phyloP scores from a whole-genome alignment of 2,113 vertebrate species.

The Maccullochella peelii region DNA sequence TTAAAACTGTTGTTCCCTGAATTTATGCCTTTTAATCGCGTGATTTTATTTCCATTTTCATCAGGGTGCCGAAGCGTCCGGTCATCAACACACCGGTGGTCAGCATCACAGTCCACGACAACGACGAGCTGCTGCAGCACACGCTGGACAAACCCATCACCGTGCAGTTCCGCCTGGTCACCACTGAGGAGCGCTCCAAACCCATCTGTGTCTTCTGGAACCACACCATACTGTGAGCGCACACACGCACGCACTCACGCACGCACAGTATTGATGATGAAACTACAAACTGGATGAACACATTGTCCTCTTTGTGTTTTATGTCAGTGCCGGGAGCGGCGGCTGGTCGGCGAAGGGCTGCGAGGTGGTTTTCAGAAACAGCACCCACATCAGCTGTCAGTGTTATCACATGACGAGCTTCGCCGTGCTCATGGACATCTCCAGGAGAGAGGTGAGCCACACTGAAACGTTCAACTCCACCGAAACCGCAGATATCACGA shows the following conservation, averaged over 20 bases:
- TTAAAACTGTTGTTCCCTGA: neutral
- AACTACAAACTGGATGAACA: neutral
- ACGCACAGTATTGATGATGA: neutral
- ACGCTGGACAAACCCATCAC: conserved; percentile 90
- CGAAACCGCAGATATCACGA: neutral
- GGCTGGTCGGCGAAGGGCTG: conserved; percentile 96
- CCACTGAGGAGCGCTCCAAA: conserved; percentile 94
- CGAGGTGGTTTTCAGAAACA: conserved; percentile 92
- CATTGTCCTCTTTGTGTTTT: neutral
- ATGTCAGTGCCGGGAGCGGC: conserved; percentile 75
- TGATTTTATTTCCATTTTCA: neutral
- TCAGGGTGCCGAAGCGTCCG: conserved; percentile 94
- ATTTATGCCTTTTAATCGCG: neutral
- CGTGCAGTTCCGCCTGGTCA: conserved; percentile 93
- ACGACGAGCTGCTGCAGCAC: conserved; percentile 82
- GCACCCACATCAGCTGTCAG: conserved; percentile 95
- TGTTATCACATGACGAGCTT: conserved; percentile 97
- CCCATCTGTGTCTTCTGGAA: conserved; percentile 99
- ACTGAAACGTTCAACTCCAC: neutral
- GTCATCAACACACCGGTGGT: conserved; percentile 95
- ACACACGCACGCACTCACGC: neutral
- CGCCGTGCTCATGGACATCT: conserved; percentile 95
- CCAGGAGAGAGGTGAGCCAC: conserved; percentile 88
- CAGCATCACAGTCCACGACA: conserved; percentile 91
- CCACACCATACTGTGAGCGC: conserved; percentile 91